These are phyloP conservation scores for Lamprotornis superbus DNA, from an alignment of 2,113 vertebrate species.

Conservation along the genomic window DNA sequence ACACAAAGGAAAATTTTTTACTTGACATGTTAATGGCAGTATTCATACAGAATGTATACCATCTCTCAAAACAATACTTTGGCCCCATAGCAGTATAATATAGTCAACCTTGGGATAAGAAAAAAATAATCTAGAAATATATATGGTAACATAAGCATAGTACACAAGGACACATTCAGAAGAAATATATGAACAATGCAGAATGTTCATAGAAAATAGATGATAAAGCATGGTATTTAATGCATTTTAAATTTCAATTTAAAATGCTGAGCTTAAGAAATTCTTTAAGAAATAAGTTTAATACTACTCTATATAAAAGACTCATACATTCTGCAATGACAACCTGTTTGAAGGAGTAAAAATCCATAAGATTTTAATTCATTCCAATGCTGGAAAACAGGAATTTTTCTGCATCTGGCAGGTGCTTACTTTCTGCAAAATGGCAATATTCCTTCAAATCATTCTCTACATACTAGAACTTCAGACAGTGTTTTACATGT, in stretches of 20 bases:
- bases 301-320: not conserved
- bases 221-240: not conserved
- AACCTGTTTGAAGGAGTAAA: not conserved
- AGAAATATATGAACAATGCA: not conserved
- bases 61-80: not conserved
- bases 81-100: not conserved
- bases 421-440: not conserved
- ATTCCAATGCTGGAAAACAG: not conserved
- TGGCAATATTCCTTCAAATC: not conserved
- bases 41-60: not conserved
- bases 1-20: not conserved
- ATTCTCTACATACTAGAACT: not conserved
- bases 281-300: not conserved
- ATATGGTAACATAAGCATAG: not conserved
- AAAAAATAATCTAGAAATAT: not conserved
- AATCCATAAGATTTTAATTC: not conserved
- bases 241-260: not conserved
- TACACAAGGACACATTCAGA: not conserved
- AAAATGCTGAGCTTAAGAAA: not conserved
- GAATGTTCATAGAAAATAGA: not conserved
- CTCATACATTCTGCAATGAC: not conserved
- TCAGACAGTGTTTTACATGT: not conserved
- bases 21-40: not conserved
- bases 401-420: not conserved
- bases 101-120: not conserved